Conservation (phyloP, 2,113 vertebrate genomes). For the Nothobranchius kuhntae region DNA sequence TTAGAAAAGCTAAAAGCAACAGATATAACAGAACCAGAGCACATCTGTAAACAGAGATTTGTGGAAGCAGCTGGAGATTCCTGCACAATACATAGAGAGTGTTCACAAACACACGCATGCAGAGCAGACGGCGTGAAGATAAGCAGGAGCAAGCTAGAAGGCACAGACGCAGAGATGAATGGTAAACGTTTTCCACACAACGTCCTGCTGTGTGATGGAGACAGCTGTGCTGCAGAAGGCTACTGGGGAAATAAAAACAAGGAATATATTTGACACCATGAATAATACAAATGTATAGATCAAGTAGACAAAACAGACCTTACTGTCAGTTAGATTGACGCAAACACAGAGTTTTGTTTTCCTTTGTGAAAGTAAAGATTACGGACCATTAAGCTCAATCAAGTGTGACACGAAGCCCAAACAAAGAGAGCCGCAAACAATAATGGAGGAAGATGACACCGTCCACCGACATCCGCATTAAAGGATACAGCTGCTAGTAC, state of each 20-base stretch:
- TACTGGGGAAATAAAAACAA: no score
- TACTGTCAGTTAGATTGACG: background rate
- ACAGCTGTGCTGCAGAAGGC: no score
- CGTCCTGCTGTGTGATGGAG: conserved; percentile 22
- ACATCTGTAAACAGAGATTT: background rate
- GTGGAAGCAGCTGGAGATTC: background rate
- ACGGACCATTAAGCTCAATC: background rate
- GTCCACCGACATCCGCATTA: background rate
- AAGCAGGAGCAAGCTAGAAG: conserved; percentile 3
- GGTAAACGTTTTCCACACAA: conserved; percentile 43
- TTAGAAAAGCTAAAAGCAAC: background rate
- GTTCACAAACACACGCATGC: background rate
- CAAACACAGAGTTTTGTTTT: background rate
- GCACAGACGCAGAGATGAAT: conserved; percentile 11
- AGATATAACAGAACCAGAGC: background rate
- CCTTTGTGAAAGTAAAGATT: background rate
- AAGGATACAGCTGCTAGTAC: background rate
- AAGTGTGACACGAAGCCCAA: background rate
- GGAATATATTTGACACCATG: background rate
- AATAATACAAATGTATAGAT: conserved; percentile 8
- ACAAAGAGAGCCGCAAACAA: background rate
- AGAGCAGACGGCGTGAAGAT: background rate
- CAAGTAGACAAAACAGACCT: background rate
- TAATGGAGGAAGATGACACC: background rate
- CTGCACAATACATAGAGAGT: background rate